These are phyloP conservation scores for Numida meleagris DNA, from an alignment of 2,113 vertebrate species.

Conservation along the genomic window DNA sequence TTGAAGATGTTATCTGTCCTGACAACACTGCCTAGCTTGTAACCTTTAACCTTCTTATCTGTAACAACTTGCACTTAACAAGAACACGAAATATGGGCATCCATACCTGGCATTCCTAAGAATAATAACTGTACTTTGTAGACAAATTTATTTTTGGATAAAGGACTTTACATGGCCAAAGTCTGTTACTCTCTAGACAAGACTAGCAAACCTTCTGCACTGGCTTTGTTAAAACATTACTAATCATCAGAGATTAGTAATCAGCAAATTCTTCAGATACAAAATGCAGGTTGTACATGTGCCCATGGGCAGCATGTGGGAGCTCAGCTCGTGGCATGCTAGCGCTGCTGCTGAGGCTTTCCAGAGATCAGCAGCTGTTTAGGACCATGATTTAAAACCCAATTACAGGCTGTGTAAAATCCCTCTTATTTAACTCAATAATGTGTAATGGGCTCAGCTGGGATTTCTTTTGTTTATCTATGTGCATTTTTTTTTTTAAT, in stretches of 20 bases:
- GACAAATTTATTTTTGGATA: conserved; percentile 58
- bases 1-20: conserved; percentile 47
- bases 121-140: conserved; percentile 16
- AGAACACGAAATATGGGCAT: conserved; percentile 30
- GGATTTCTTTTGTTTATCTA: conserved; percentile 18
- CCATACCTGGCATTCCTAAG: conserved; percentile 21
- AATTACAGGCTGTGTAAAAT: conserved; percentile 19
- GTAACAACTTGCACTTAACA: not conserved
- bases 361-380: conserved; percentile 48
- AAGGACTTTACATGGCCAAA: conserved; percentile 48
- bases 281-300: not conserved
- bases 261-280: conserved; percentile 41
- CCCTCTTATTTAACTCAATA: conserved; percentile 12
- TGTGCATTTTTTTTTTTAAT: not conserved
- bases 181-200: conserved; percentile 22
- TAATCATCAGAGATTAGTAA: conserved; percentile 52
- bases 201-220: conserved; percentile 1
- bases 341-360: not conserved
- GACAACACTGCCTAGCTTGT: conserved; percentile 38
- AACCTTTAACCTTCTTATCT: conserved; percentile 39
- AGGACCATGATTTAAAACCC: conserved; percentile 29
- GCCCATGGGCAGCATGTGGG: not conserved
- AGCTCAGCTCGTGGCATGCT: not conserved
- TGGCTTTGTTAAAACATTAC: conserved; percentile 37
- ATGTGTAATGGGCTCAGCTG: conserved; percentile 6